These are phyloP conservation scores for Miniopterus natalensis DNA, from an alignment of 2,113 vertebrate genomes.

Conservation along the genomic window DNA sequence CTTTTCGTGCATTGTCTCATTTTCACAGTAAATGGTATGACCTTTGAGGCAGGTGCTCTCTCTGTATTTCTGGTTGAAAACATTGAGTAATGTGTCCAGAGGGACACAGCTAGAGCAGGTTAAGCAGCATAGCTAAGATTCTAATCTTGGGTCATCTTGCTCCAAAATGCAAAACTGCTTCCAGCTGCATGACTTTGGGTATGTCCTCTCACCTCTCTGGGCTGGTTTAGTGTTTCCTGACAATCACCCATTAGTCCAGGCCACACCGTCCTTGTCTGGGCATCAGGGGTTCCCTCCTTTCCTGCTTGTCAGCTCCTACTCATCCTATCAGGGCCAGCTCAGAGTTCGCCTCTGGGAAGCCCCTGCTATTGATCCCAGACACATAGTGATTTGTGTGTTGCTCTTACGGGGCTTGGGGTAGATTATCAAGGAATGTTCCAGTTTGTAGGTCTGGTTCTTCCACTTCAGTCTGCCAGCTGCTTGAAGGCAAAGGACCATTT, in stretches of 20 bases:
- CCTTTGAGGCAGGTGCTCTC: neutral
- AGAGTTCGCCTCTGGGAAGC: neutral
- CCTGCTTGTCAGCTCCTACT: neutral
- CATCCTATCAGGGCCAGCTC: neutral
- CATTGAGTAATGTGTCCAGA: neutral
- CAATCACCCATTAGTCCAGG: neutral
- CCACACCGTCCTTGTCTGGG: neutral
- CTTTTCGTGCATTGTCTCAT: neutral
- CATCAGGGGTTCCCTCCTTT: neutral
- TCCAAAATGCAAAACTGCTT: neutral
- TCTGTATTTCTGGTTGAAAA: slow-evolving; percentile 5
- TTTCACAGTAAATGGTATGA: neutral
- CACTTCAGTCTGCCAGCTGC: neutral
- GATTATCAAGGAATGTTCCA: neutral
- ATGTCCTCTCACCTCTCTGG: neutral
- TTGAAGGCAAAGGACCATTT: neutral
- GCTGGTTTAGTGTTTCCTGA: neutral
- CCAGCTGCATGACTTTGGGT: neutral
- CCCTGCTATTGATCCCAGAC: neutral
- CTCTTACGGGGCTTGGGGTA: neutral
- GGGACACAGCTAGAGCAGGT: neutral
- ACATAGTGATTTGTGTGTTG: neutral
- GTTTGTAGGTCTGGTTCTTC: neutral
- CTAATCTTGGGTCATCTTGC: neutral
- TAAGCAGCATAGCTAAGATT: neutral